phyloP scores from a whole-genome alignment of 2,113 vertebrate species.

The Sphyrna mokarran region DNA sequence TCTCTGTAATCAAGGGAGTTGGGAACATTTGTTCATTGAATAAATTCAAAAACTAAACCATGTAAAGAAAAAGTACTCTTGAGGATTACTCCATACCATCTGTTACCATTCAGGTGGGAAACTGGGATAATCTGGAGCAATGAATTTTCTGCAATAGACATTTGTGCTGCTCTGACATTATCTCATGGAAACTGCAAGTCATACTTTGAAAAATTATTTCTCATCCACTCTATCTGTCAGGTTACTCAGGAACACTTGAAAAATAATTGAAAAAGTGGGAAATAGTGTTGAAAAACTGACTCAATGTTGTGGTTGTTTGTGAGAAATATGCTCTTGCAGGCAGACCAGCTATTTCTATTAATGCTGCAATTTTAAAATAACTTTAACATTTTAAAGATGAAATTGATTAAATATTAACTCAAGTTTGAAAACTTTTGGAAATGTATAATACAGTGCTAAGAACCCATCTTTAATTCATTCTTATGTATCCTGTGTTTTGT shows the following conservation, averaged over 20 bases:
- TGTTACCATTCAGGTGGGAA: neutral
- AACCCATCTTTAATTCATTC: neutral
- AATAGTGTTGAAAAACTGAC: neutral
- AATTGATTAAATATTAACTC: neutral
- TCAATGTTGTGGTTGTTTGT: neutral
- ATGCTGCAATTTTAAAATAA: neutral
- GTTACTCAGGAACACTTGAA: neutral
- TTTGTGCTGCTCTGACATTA: neutral
- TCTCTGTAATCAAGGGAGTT: neutral
- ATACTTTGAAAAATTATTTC: too few species aligned
- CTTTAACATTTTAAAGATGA: neutral
- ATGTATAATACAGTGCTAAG: neutral
- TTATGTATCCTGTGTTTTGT: conserved; percentile 37
- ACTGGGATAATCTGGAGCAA: neutral
- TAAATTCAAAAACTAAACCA: conserved; percentile 25
- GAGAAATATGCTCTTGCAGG: neutral
- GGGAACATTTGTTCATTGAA: neutral
- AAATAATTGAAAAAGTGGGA: neutral
- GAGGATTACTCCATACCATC: neutral
- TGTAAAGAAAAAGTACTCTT: neutral
- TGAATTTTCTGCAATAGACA: neutral
- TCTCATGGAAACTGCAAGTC: neutral
- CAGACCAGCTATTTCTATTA: too few species aligned
- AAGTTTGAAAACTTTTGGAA: neutral
- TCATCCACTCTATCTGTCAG: neutral